Conservation (phyloP, 1,140 invertebrate species). For the Platyura marginata region DNA sequence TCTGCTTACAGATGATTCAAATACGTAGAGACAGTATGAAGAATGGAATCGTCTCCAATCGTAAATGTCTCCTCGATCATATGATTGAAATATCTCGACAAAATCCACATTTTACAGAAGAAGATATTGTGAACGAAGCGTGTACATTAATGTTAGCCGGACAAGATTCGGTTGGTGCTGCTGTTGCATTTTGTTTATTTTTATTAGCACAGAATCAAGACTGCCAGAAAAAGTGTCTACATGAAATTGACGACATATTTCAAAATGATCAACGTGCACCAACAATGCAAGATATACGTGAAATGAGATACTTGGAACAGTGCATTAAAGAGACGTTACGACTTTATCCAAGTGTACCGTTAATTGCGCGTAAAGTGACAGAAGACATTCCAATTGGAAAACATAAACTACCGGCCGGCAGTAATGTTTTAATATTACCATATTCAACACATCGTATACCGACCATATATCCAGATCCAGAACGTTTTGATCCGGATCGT, state of each 20-base stretch:
- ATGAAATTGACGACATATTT: slow-evolving; percentile 41
- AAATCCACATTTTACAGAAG: slow-evolving; percentile 35
- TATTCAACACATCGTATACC: slow-evolving; percentile 45
- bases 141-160: slow-evolving; percentile 62
- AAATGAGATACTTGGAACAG: slow-evolving; percentile 44
- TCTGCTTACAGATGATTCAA: slow-evolving; percentile 15
- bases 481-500: slow-evolving; percentile 50
- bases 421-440: slow-evolving; percentile 26
- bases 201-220: slow-evolving; percentile 36
- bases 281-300: slow-evolving; percentile 34
- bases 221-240: slow-evolving; percentile 35
- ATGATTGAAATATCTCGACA: slow-evolving; percentile 40
- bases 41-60: slow-evolving; percentile 3
- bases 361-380: slow-evolving; percentile 34
- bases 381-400: slow-evolving; percentile 32
- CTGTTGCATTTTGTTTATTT: slow-evolving; percentile 36
- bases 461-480: slow-evolving; percentile 46
- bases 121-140: slow-evolving; percentile 49
- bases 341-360: slow-evolving; percentile 46
- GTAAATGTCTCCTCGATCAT: slow-evolving; percentile 33
- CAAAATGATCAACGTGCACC: slow-evolving; percentile 22
- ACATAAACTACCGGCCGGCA: slow-evolving; percentile 22
- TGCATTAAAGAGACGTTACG: slow-evolving; percentile 46
- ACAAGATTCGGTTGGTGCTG: slow-evolving; percentile 53
- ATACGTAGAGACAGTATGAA: slow-evolving; percentile 13